These are phyloP conservation scores for Hypena proboscidalis DNA, from an alignment of 2,888 invertebrate genomes.

Conservation along the genomic window DNA sequence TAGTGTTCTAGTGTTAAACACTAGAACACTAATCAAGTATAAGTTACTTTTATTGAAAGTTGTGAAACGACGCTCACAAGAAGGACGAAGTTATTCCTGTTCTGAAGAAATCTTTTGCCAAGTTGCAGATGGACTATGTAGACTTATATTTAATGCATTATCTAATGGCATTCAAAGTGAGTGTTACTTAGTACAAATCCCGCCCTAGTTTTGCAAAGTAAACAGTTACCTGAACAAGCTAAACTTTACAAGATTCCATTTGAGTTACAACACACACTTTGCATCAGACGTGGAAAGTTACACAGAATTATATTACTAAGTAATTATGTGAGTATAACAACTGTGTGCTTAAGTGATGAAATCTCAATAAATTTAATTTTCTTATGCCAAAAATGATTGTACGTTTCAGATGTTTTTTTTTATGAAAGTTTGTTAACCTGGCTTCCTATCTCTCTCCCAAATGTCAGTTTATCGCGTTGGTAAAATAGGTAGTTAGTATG, in stretches of 20 bases:
- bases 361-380: too few species aligned
- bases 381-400: too few species aligned
- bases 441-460: too few species aligned
- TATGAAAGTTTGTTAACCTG: too few species aligned
- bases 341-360: too few species aligned
- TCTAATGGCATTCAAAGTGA: constrained; percentile 88
- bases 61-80: constrained; percentile 85
- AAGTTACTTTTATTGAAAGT: constrained; percentile 57
- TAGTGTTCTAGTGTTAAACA: too few species aligned
- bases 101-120: constrained; percentile 86
- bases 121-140: constrained; percentile 89
- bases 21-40: too few species aligned
- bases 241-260: constrained; percentile 46
- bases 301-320: constrained; percentile 34
- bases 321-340: too few species aligned
- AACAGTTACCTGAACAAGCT: constrained; percentile 45
- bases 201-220: constrained; percentile 30
- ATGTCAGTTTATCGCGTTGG: too few species aligned
- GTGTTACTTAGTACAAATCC: constrained; percentile 42
- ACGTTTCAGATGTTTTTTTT: too few species aligned
- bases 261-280: constrained; percentile 36
- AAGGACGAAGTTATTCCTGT: constrained; percentile 87
- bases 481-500: too few species aligned
- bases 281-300: constrained; percentile 26
- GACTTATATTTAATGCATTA: constrained; percentile 93